Evolutionary conservation across 2,888 invertebrate species (phyloP).

Genomic region (Phorcus lineatus): DNA sequence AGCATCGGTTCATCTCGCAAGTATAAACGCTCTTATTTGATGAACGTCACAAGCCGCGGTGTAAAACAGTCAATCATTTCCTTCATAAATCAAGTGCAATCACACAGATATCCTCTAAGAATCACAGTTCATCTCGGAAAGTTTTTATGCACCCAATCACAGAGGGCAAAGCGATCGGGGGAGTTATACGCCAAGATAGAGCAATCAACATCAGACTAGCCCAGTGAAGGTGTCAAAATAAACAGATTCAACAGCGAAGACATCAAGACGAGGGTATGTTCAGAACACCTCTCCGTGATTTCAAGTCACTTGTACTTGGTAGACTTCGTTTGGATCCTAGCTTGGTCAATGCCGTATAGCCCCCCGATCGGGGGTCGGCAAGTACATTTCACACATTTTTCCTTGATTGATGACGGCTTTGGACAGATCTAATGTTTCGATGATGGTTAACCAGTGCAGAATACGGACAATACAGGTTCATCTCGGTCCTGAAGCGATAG

Average conservation of each 20-base stretch:
- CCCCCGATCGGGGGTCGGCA: neutral
- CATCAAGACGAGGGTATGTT: neutral
- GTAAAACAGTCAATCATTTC: neutral
- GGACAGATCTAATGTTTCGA: neutral
- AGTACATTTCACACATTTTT: neutral
- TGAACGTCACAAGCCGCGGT: neutral
- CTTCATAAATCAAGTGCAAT: neutral
- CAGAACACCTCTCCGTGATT: neutral
- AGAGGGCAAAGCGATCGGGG: neutral
- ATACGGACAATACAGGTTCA: neutral
- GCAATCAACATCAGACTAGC: neutral
- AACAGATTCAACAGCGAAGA: neutral
- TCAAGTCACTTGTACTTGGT: neutral
- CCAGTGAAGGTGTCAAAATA: neutral
- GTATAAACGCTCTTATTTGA: neutral
- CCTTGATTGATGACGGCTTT: neutral
- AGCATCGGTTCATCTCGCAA: too few species aligned
- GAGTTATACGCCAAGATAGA: neutral
- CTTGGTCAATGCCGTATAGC: neutral
- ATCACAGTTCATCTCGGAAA: too few species aligned
- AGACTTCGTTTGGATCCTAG: neutral
- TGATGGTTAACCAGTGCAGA: neutral
- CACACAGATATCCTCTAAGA: neutral
- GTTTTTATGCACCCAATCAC: neutral
- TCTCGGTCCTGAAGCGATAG: neutral